These are phyloP conservation scores for Cryptophagus acutangulus DNA, from an alignment of 2,888 invertebrate genomes.

Conservation along the genomic window DNA sequence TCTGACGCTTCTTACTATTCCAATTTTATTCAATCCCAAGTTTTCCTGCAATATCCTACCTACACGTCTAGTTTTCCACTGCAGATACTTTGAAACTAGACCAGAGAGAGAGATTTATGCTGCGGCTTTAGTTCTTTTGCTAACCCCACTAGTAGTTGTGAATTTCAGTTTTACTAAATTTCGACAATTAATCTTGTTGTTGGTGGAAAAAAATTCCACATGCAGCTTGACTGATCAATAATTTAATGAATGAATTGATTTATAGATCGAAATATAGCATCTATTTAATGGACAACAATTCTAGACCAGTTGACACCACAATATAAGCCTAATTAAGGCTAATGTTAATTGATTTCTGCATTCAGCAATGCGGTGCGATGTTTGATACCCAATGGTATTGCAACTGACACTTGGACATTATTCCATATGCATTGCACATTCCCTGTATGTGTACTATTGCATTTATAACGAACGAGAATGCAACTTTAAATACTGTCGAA, in stretches of 20 bases:
- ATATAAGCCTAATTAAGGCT: conserved; percentile 37
- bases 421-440: not conserved
- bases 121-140: too few relatives aligned
- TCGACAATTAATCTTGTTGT: too few relatives aligned
- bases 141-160: too few relatives aligned
- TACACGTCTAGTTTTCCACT: too few relatives aligned
- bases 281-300: conserved; percentile 23
- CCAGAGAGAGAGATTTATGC: too few relatives aligned
- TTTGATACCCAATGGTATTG: conserved; percentile 31
- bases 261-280: conserved; percentile 23
- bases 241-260: conserved; percentile 22
- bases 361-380: conserved; percentile 31
- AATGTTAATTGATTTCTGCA: conserved; percentile 41
- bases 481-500: not conserved
- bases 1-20: too few relatives aligned
- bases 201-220: too few relatives aligned
- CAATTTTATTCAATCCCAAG: too few relatives aligned
- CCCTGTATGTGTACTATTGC: not conserved
- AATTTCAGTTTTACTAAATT: too few relatives aligned
- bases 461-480: not conserved
- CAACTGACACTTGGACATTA: conserved; percentile 25
- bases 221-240: too few relatives aligned
- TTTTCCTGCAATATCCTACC: too few relatives aligned
- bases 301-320: conserved; percentile 29
- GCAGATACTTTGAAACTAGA: too few relatives aligned